Base-by-base conservation (phyloP, 2,888 invertebrate genomes). In the Tholera decimalis region DNA sequence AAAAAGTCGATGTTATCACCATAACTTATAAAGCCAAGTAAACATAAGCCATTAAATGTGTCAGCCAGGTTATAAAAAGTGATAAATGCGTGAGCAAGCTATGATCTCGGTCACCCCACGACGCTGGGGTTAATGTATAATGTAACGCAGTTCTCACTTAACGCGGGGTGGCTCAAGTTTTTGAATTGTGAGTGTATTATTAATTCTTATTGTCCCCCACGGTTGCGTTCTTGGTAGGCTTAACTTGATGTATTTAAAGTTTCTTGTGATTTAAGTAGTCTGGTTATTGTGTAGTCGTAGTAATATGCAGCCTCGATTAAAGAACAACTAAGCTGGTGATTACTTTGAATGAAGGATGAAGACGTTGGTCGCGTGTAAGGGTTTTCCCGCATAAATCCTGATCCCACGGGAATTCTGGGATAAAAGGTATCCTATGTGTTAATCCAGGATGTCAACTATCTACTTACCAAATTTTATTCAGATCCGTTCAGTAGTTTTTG, bases 151-250 rank as follows among this genome's bases (percentile, higher is more conserved):
- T 71, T 59, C 58, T 33, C 68, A 56, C 71, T 75, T 79, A 64
- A 59, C 67, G 57, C 33, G 63, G 47, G 22, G 47, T 67, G 54
- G 51, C 67, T 22, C 73, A 71, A 77, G 59, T 73, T 76, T 78
- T 73, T 70, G 79, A 78, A 64, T 71, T 74, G 77, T 59, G 71
- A 65, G 64, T 75, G n/a, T 73, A 64, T 79, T 76, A 76, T 79
- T 79, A 79, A 79, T 79, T 60, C 55, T 73, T 64, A 70, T 61
- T 64, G 61, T 70, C 37, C 46, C 49, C 43, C 8, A n/a, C n/a
- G 24, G 33, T 28, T 43, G 39, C 20, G 30, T 41, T 41, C 46
- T 47, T 30, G 51, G 47, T 22, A 11, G 6, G 18, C 22, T 73
- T 43, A 20, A 11, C 26, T 37, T 58, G 24, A 58, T 58, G 24